Conservation (phyloP, 2,888 invertebrate genomes). For the Dryococelus australis region DNA sequence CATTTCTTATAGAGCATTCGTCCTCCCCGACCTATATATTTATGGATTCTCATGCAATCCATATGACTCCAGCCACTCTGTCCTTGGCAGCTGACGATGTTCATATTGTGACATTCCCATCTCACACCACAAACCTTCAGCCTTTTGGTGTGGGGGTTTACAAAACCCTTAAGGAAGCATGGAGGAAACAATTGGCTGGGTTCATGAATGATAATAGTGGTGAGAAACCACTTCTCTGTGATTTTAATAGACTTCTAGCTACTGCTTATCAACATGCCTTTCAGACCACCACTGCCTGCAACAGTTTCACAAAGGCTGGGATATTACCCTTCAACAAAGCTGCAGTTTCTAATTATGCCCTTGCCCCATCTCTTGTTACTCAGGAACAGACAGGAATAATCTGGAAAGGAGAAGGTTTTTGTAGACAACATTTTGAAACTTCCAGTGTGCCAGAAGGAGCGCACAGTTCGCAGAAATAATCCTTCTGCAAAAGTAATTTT, state of each 20-base stretch:
- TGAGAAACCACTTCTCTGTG: not conserved
- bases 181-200: not conserved
- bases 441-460: slow-evolving; percentile 17
- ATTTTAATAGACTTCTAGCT: slow-evolving; percentile 13
- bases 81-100: not conserved
- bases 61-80: not conserved
- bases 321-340: not conserved
- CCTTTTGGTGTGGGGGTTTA: slow-evolving; percentile 29
- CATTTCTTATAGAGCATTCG: slow-evolving; percentile 13
- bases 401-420: not conserved
- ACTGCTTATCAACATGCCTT: slow-evolving; percentile 23
- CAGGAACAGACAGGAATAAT: not conserved
- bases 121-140: slow-evolving; percentile 22
- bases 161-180: slow-evolving; percentile 26
- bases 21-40: slow-evolving; percentile 5
- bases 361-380: slow-evolving; percentile 20
- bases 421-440: slow-evolving; percentile 5
- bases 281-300: slow-evolving; percentile 20
- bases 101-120: slow-evolving; percentile 29
- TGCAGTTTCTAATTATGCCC: slow-evolving; percentile 20
- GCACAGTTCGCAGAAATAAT: not conserved
- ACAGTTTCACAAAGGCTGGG: slow-evolving; percentile 26
- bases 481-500: not conserved
- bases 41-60: slow-evolving; percentile 31
- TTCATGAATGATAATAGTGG: slow-evolving; percentile 23